phyloP scores from a whole-genome alignment of 2,797 vertebrate genomes.

The Chaetophractus vellerosus region DNA sequence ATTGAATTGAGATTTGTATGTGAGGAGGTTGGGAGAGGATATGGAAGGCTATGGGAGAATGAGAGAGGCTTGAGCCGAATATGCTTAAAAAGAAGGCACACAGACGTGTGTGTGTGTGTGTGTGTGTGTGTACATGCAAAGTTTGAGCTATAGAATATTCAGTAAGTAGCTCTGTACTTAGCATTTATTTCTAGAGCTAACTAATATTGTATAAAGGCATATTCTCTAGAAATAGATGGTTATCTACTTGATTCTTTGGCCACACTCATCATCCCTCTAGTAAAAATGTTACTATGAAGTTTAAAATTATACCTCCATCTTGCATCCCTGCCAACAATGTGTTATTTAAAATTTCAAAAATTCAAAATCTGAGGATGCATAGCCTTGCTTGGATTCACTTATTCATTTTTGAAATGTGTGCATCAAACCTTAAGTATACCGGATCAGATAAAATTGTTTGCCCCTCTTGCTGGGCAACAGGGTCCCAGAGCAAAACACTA shows the following conservation, averaged over 20 bases:
- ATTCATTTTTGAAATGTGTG: slow-evolving; percentile 28
- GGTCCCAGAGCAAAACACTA: not conserved
- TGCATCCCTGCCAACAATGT: not conserved
- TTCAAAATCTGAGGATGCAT: not conserved
- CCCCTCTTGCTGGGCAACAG: not conserved
- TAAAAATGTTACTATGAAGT: not conserved
- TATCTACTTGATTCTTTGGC: not conserved
- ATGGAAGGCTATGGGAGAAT: not conserved
- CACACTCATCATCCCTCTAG: not conserved
- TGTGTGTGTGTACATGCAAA: not conserved
- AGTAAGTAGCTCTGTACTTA: not conserved
- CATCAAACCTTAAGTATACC: slow-evolving; percentile 26
- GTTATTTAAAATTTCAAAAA: not conserved
- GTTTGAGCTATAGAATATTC: not conserved
- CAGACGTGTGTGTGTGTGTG: not conserved
- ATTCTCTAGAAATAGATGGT: not conserved
- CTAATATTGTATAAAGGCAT: not conserved
- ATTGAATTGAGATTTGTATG: not conserved
- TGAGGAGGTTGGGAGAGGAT: not conserved
- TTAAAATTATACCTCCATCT: not conserved
- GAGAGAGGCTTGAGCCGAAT: not conserved
- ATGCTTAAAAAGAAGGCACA: not conserved
- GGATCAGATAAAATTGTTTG: not conserved
- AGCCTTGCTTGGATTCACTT: not conserved
- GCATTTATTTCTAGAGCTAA: not conserved